Percentiles rank a stretch among this genome's conserved stretches.
These are phyloP conservation scores for Scomber japonicus DNA, from an alignment of 2,113 vertebrate species.

Conservation along the genomic window DNA sequence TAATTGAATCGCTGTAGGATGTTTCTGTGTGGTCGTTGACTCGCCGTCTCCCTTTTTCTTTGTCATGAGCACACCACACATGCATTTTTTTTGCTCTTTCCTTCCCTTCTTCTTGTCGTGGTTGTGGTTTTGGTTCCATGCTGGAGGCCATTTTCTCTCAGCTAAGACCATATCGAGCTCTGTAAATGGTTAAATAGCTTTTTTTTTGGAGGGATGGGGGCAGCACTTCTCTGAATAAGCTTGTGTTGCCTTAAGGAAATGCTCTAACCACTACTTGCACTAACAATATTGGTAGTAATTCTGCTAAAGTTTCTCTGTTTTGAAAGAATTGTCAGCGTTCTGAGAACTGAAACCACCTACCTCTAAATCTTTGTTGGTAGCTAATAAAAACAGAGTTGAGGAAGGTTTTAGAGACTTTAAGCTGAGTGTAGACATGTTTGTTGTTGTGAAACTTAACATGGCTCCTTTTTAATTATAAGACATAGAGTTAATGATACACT, in stretches of 20 bases:
- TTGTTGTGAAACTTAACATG: too few species aligned
- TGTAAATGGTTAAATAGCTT: conserved; percentile 36
- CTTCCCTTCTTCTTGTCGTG: conserved; percentile 29
- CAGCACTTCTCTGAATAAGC: neutral
- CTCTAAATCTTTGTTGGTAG: neutral
- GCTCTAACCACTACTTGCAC: conserved; percentile 9
- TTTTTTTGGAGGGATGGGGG: neutral
- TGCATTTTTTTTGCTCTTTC: conserved; percentile 32
- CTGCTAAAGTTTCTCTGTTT: conserved; percentile 4
- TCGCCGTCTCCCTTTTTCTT: conserved; percentile 33
- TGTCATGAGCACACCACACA: conserved; percentile 47
- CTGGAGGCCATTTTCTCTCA: conserved; percentile 51
- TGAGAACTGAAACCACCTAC: neutral
- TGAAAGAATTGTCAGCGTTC: neutral
- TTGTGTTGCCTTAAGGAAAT: conserved; percentile 12
- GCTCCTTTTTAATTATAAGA: neutral
- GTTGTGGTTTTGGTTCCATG: conserved; percentile 57
- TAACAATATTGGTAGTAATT: conserved; percentile 10
- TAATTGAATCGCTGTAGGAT: conserved; percentile 71
- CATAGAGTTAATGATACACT: neutral
- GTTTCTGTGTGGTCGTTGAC: conserved; percentile 69
- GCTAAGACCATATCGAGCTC: conserved; percentile 40
- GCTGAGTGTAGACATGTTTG: neutral
- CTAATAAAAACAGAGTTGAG: neutral
- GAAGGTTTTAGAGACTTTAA: neutral